Percentiles rank a stretch among this genome's conserved stretches.
Evolutionary conservation across 2,797 vertebrate genomes (phyloP).

Genomic region (Sciurus vulgaris): DNA sequence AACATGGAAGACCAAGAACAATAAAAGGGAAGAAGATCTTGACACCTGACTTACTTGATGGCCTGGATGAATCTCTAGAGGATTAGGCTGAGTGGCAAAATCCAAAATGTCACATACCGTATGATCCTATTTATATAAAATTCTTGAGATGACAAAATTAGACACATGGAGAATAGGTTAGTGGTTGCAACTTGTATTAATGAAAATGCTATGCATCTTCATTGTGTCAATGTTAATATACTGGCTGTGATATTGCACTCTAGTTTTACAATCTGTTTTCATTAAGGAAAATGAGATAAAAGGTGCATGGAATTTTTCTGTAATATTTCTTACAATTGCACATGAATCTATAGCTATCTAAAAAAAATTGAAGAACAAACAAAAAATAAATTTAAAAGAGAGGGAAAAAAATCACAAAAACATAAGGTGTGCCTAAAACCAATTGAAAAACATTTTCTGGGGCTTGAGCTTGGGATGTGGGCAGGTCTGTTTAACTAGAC

Average conservation of each 20-base stretch:
- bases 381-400: neutral
- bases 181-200: neutral
- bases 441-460: neutral
- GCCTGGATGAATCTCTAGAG: neutral
- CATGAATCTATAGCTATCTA: neutral
- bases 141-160: neutral
- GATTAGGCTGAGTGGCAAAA: neutral
- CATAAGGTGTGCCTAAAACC: neutral
- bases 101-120: neutral
- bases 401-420: neutral
- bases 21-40: neutral
- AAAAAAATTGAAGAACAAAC: neutral
- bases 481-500: conserved; percentile 13
- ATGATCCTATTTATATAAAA: neutral
- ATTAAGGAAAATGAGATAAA: neutral
- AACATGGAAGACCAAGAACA: neutral
- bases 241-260: neutral
- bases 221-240: neutral
- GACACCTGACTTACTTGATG: neutral
- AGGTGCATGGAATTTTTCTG: neutral
- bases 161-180: neutral
- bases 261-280: neutral
- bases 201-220: neutral
- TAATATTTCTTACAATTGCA: neutral
- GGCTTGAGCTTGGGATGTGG: neutral